phyloP scores from a whole-genome alignment of 2,113 vertebrate species.

The Cichladusa arquata region DNA sequence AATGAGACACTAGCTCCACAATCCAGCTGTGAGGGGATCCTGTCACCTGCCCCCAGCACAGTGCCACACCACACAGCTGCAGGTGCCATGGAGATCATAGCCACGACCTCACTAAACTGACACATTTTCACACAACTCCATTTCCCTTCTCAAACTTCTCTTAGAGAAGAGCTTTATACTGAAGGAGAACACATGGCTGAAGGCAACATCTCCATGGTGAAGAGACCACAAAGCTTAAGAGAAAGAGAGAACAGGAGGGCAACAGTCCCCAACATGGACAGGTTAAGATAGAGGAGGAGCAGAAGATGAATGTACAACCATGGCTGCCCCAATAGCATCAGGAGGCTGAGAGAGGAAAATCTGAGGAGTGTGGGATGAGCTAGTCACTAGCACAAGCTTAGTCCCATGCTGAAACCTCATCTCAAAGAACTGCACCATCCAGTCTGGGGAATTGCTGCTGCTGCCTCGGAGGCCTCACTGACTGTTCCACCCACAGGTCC shows the following conservation, averaged over 20 bases:
- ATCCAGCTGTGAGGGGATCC: background rate
- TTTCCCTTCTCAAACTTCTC: background rate
- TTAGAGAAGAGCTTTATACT: background rate
- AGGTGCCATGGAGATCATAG: rapidly evolving
- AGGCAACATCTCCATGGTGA: background rate
- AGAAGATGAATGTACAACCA: background rate
- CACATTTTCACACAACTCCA: background rate
- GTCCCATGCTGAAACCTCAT: background rate
- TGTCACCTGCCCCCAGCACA: background rate
- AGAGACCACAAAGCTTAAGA: background rate
- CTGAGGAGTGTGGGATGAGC: background rate
- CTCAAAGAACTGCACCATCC: background rate
- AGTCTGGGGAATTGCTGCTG: background rate
- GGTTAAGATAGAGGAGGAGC: background rate
- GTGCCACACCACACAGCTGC: background rate
- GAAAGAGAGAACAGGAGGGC: background rate
- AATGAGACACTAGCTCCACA: background rate
- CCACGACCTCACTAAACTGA: background rate
- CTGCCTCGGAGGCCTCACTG: background rate
- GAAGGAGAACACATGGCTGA: background rate
- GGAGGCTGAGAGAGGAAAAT: background rate
- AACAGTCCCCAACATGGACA: background rate
- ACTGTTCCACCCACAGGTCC: background rate
- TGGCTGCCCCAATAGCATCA: background rate
- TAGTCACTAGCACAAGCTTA: background rate